Evolutionary conservation across 23 tunicate genomes (phyloP).

Genomic region (Trididemnum clinides): DNA sequence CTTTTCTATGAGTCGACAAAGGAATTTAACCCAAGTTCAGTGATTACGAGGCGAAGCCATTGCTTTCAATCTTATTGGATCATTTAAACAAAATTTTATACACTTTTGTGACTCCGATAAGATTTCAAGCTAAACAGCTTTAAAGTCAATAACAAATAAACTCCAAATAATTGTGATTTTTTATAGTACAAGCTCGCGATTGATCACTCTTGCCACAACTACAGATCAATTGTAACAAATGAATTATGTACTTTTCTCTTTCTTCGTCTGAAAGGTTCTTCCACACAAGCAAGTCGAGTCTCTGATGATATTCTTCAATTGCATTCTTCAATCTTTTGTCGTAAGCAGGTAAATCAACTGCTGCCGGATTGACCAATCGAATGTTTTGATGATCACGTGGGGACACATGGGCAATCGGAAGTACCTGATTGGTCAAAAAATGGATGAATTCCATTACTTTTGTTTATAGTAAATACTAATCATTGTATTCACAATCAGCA

Average conservation of each 20-base stretch:
- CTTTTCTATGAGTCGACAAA: too few relatives aligned
- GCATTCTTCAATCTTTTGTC: conserved; percentile 33
- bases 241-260: conserved; percentile 70
- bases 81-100: too few relatives aligned
- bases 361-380: conserved; percentile 86
- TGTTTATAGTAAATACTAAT: not conserved
- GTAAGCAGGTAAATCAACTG: conserved; percentile 78
- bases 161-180: too few relatives aligned
- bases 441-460: not conserved
- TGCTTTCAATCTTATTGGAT: too few relatives aligned
- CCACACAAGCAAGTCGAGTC: conserved; percentile 72
- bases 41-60: too few relatives aligned
- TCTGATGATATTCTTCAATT: conserved; percentile 42
- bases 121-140: too few relatives aligned
- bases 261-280: conserved; percentile 59
- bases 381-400: conserved; percentile 55
- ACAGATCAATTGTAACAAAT: too few relatives aligned
- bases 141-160: too few relatives aligned
- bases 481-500: not conserved
- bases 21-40: too few relatives aligned
- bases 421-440: conserved; percentile 49
- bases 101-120: too few relatives aligned
- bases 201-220: too few relatives aligned
- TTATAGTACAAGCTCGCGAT: too few relatives aligned
- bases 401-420: conserved; percentile 93